Percentiles rank a stretch among this genome's conserved stretches.
Evolutionary conservation across 2,797 vertebrate species (phyloP).

Genomic region (Sebastes cheni): DNA sequence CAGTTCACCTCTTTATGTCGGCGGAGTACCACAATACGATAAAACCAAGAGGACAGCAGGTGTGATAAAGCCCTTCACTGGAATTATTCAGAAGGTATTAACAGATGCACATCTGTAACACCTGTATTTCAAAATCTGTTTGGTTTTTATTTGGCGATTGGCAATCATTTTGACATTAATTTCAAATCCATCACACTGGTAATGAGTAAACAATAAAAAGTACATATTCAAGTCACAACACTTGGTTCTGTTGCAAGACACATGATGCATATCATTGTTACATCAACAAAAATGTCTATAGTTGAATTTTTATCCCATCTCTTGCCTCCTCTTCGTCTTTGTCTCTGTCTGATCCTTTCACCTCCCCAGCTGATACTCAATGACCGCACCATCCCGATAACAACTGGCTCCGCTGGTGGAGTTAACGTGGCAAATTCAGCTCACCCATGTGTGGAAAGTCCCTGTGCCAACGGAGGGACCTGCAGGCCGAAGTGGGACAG

Average conservation of each 20-base stretch:
- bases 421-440: slow-evolving; percentile 90
- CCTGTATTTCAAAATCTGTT: not conserved
- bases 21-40: slow-evolving; percentile 91
- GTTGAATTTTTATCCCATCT: not conserved
- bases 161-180: not conserved
- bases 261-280: not conserved
- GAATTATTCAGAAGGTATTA: slow-evolving; percentile 93
- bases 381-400: slow-evolving; percentile 86
- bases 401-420: slow-evolving; percentile 82
- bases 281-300: not conserved
- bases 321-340: not conserved
- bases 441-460: slow-evolving; percentile 89
- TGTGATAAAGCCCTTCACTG: slow-evolving; percentile 87
- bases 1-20: slow-evolving; percentile 92
- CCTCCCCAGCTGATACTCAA: slow-evolving; percentile 88
- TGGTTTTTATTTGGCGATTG: not conserved
- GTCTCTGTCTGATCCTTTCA: not conserved
- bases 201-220: not conserved
- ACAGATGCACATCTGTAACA: not conserved
- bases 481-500: slow-evolving; percentile 91
- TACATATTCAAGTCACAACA: not conserved
- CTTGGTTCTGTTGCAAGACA: not conserved
- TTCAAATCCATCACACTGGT: not conserved
- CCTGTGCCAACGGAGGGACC: slow-evolving; percentile 91
- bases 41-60: slow-evolving; percentile 89